Evolutionary conservation across 2,797 vertebrate genomes (phyloP).

Genomic region (Fundulus diaphanus): DNA sequence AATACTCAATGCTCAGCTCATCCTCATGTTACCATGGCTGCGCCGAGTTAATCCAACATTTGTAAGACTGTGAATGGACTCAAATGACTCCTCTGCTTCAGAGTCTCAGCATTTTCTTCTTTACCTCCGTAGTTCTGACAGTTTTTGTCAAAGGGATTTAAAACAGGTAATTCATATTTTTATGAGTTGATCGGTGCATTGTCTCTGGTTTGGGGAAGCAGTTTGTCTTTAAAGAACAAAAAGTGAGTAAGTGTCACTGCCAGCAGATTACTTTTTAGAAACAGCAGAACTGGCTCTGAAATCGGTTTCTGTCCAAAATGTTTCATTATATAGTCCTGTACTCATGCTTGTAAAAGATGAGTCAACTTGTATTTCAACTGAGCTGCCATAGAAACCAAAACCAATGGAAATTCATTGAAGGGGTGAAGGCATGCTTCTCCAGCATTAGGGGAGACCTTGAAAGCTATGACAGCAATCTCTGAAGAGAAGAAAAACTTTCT

Average conservation of each 20-base stretch:
- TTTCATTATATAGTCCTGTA: conserved; percentile 56
- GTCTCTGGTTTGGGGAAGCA: neutral
- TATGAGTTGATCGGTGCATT: neutral
- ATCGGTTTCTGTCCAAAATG: conserved; percentile 35
- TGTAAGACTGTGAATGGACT: conserved; percentile 72
- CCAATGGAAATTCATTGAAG: conserved; percentile 76
- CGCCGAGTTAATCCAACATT: conserved; percentile 66
- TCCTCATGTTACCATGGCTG: conserved; percentile 76
- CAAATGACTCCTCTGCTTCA: conserved; percentile 50
- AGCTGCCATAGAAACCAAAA: conserved; percentile 86
- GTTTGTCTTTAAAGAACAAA: conserved; percentile 4
- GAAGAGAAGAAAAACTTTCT: conserved; percentile 19
- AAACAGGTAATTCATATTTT: conserved; percentile 9
- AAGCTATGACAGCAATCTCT: conserved; percentile 43
- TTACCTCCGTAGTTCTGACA: conserved; percentile 13
- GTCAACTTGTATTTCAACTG: conserved; percentile 77
- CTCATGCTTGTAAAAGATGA: conserved; percentile 76
- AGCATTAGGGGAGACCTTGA: conserved; percentile 62
- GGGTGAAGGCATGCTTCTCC: conserved; percentile 61
- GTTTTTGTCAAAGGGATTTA: conserved; percentile 1
- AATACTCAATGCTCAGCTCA: conserved; percentile 67
- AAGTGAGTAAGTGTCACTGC: neutral
- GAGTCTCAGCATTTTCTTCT: conserved; percentile 43
- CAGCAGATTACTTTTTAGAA: neutral
- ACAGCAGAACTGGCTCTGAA: conserved; percentile 18